Evolutionary conservation across 2,797 vertebrate genomes (phyloP), one percentile per base, ranked within the genome.

Genomic region (Triplophysa yarkandensis): DNA sequence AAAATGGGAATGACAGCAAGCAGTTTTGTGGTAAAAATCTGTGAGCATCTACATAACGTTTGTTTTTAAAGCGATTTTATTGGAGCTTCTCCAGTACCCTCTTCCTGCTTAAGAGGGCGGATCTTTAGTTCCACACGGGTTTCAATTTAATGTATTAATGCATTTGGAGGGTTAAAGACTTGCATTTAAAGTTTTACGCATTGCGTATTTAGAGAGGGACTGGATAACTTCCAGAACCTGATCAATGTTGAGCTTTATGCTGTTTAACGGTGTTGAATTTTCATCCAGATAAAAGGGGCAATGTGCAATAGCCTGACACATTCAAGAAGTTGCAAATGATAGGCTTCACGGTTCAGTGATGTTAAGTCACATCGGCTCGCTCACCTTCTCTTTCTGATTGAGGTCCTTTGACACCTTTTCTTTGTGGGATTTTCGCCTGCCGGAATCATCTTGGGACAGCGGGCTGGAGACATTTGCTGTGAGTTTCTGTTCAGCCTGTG

Each of bases 361-460:
- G 11, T 39, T 50, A 21, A 7, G 46, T 3, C 9, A 5, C 41
- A 2, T 17, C 10, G 1, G 1, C 23, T n/a, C 4, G 52, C 30
- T 57, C 41, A 89, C 90, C 83, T 87, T 84, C 71, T 92, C 88
- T 75, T 90, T 91, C 73, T 82, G 85, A 2, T 78, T 79, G 16
- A 70, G 6, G 55, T 90, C 81, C 76, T 4, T 84, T 43, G 64
- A 9, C 13, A 11, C 80, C 25, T 87, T 86, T 39, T 88, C 85
- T 6, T 66, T 81, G 7, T 0, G 11, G 36, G 71, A 62, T 21
- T 81, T 74, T 5, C n/a, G 36, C 39, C 64, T 74, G 71, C 27
- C 65, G 2, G 74, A 68, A 23, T 76, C 86, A 55, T 64, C 86
- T 48, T 83, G 83, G 36, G 83, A 71, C 46, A 36, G 30, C 43